Base-by-base conservation (phyloP, 2,113 vertebrate species). In the Colaptes auratus region DNA sequence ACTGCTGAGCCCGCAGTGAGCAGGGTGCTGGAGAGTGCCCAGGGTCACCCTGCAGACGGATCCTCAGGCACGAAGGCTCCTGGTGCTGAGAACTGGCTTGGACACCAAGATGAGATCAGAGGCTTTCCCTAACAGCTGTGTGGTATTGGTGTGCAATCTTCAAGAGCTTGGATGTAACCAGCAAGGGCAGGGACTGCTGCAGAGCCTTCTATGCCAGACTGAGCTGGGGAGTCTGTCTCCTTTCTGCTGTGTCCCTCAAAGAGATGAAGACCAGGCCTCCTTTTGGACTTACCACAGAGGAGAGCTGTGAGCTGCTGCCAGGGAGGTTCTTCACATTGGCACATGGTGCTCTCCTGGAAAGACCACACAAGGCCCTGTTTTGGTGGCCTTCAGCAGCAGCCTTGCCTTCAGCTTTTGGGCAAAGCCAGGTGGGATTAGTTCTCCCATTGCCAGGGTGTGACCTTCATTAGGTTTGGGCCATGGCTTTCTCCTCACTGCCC, bases 231-330 rank as follows among this genome's bases (percentile, higher is more conserved):
- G 8, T 6, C 25, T 15, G 9, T 55, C 42, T 50, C 35, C 36
- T 10, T 31, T n/a, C 31, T 0, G 3, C 72, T 35, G 12, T 39
- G 23, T 6, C 20, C 70, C 67, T 42, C 15, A 8, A 16, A 27
- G 25, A 2, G 56, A 4, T 52, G 24, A 39, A 28, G 31, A 24
- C 15, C 69, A 46, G 55, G 56, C 19, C 20, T 48, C 18, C 30
- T 27, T 1, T 4, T 28, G 58, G 39, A 3, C 10, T 24, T 59
- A 3, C 11, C 2, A 0, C 1, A 5, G 17, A 3, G 16, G 69
- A 25, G 31, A 21, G 17, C 16, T 31, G 21, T 21, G 36, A 71
- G 36, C 64, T 89, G 35, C 52, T 87, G 65, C 61, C 55, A 25
- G 28, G 50, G 3, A 9, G 2, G 21, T 60, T 63, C 52, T 36